A percentile compares a stretch with the other conserved stretches of the same genome.
These are phyloP conservation scores for Dryomyza anilis DNA, from an alignment of 2,888 invertebrate species.

Conservation along the genomic window DNA sequence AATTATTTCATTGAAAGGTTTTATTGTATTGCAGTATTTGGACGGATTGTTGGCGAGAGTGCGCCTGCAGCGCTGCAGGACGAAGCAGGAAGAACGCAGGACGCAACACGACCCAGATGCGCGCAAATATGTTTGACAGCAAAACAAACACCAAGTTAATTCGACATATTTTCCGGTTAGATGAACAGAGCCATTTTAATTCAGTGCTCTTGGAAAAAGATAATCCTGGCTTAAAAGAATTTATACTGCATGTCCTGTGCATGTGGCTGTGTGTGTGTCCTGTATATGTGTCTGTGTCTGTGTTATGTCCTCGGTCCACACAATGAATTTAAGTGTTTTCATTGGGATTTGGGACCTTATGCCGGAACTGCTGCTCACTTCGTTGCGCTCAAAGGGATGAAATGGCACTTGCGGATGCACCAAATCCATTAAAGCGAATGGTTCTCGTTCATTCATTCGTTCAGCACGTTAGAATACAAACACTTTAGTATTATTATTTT, in stretches of 20 bases:
- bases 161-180: constrained; percentile 41
- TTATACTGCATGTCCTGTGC: constrained; percentile 3
- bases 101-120: not conserved
- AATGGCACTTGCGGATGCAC: not conserved
- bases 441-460: too few relatives aligned
- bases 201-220: constrained; percentile 25
- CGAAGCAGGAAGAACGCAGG: not conserved
- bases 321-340: constrained; percentile 12
- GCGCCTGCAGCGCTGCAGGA: too few relatives aligned
- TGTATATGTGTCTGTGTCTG: not conserved
- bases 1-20: constrained; percentile 10
- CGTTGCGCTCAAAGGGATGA: constrained; percentile 3
- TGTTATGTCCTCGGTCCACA: not conserved
- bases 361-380: constrained; percentile 7
- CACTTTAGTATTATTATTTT: too few relatives aligned
- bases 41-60: not conserved
- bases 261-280: not conserved
- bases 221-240: constrained; percentile 37
- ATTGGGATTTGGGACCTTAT: constrained; percentile 5
- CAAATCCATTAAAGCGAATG: not conserved
- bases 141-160: constrained; percentile 39
- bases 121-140: constrained; percentile 30
- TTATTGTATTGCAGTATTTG: constrained; percentile 6
- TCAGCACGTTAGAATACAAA: too few relatives aligned
- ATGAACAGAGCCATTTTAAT: constrained; percentile 28